A percentile compares a stretch with the other conserved stretches of the same genome.
phyloP scores from a whole-genome alignment of 2,888 invertebrate species.

The Frankliniella fusca region DNA sequence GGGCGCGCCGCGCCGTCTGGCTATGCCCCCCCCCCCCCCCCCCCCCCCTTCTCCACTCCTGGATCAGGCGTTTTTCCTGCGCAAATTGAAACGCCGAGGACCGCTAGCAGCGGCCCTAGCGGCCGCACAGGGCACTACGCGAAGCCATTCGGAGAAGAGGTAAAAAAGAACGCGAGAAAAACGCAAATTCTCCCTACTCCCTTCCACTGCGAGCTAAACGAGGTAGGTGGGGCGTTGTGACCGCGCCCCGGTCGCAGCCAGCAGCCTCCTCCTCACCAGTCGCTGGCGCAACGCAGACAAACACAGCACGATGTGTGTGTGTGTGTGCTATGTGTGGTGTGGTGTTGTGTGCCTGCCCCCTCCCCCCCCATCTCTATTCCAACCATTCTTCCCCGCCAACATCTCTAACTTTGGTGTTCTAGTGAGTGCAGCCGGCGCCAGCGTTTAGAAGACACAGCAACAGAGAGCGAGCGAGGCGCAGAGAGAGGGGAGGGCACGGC shows the following conservation, averaged over 20 bases:
- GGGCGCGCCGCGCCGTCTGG: neutral
- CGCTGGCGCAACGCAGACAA: neutral
- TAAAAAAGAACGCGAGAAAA: neutral
- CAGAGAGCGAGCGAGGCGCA: too few species aligned
- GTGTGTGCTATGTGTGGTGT: too few species aligned
- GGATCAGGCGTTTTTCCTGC: constrained; percentile 1
- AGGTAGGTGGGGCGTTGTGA: neutral
- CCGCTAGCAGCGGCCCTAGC: neutral
- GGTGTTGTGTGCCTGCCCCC: too few species aligned
- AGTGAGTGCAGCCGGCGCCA: too few species aligned
- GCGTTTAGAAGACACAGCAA: too few species aligned
- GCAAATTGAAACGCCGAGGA: constrained; percentile 11
- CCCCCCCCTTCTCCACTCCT: neutral
- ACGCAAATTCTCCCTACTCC: neutral
- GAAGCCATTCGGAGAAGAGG: neutral
- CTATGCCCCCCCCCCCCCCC: too few species aligned
- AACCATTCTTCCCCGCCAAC: too few species aligned
- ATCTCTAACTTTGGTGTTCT: too few species aligned
- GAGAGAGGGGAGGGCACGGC: too few species aligned
- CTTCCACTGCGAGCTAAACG: neutral
- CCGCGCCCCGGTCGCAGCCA: neutral
- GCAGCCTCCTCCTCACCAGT: neutral
- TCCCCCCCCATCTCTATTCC: too few species aligned
- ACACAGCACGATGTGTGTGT: neutral
- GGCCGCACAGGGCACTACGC: neutral